Evolutionary conservation across 2,888 invertebrate genomes (phyloP), one percentile per base, ranked within the genome.

Genomic region (Eutolmus rufibarbis): DNA sequence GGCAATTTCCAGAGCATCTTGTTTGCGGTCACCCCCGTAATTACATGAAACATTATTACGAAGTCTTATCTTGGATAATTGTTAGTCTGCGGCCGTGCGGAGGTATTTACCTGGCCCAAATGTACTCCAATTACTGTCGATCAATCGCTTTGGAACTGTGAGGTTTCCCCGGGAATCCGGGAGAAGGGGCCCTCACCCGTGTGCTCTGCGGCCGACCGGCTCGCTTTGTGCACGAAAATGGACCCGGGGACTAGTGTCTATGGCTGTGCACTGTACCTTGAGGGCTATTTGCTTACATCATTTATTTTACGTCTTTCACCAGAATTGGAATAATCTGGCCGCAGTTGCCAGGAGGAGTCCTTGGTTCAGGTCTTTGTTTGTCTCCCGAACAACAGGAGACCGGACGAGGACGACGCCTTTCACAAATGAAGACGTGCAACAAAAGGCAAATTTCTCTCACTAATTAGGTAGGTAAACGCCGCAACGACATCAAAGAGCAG

Each of bases 41-140:
- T 84, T 84, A 84, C 82, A 84, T n/a, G 82, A 84, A 84, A 84
- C 66, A 84, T 84, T 66, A 84, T 84, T 84, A 66, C 82, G 37
- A 84, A 84, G 82, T 84, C 82, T 84, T 84, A 84, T 84, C 82
- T 34, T 19, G 82, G 66, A 84, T 84, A 84, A 84, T 84, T 84
- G 82, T 84, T 66, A 66, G 82, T 66, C 57, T 84, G 82, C 40
- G 82, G 82, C 66, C 12, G 23, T n/a, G 14, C n/a, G 28, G 5
- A 23, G 34, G 66, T 66, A 84, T 84, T 84, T 84, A 84, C 82
- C 66, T 66, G 66, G 66, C 57, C 82, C 82, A 19, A 84, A 66
- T 84, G 12, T 84, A 37, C 82, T 79, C 40, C 57, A 84, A 66
- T 84, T 84, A 84, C 66, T 66, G 82, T 84, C 82, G 82, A 84